A percentile compares a stretch with the other conserved stretches of the same genome.
Conservation (phyloP, 2,113 vertebrate species). For the Pseudorectes ferrugineus region DNA sequence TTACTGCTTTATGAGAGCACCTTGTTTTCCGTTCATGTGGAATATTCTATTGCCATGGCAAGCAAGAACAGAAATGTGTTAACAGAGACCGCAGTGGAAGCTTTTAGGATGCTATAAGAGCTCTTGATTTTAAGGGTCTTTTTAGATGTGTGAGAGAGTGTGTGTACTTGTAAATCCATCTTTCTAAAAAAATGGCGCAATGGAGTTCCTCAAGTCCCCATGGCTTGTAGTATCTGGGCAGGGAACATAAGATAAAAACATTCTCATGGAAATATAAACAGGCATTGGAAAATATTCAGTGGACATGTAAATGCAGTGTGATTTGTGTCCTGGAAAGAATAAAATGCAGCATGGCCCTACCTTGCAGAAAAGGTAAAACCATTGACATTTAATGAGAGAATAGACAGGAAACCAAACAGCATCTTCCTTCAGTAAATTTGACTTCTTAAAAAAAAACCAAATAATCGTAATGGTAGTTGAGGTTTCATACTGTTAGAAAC, state of each 20-base stretch:
- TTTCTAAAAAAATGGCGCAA: not conserved
- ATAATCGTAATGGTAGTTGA: not conserved
- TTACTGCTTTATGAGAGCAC: fast-evolving
- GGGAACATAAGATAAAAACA: not conserved
- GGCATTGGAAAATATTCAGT: not conserved
- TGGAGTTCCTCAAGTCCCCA: not conserved
- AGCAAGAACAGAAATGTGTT: not conserved
- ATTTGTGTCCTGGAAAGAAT: not conserved
- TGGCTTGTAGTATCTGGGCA: not conserved
- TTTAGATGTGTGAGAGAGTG: not conserved
- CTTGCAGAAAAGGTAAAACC: not conserved
- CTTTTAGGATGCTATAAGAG: not conserved
- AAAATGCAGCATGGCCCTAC: not conserved
- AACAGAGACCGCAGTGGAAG: fast-evolving
- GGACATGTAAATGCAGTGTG: not conserved
- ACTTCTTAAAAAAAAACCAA: not conserved
- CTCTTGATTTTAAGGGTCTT: not conserved
- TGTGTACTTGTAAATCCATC: not conserved
- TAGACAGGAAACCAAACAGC: not conserved
- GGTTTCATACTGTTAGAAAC: not conserved
- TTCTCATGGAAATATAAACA: not conserved
- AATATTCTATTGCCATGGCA: not conserved
- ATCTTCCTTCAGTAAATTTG: not conserved
- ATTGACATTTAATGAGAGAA: not conserved
- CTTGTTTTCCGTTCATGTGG: not conserved